Base-by-base conservation (phyloP, 1,140 invertebrate species). In the Metaphire vulgaris region DNA sequence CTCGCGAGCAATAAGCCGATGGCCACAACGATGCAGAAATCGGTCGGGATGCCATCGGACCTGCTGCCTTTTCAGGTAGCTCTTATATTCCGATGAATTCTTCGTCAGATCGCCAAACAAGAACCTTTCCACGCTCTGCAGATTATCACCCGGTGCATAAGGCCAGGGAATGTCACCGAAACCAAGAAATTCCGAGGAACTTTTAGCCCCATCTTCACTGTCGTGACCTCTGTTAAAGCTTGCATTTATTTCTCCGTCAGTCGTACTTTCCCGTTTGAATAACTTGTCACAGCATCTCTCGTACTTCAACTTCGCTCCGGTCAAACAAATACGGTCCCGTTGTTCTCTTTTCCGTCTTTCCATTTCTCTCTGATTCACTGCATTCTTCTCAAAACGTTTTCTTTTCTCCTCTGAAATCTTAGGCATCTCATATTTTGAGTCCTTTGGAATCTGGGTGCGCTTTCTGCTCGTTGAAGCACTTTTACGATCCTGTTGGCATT, bases 11-110 rank as follows among this genome's bases (percentile, higher is more conserved):
- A 77, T 56, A 2, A 85, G 70, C 41, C 65, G 72, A 34, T 78
- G 68, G 14, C 81, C 80, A 80, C 82, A 82, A 56, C 83, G 81
- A 67, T 85, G 83, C 30, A 80, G 29, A 77, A 85, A 85, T 75
- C 83, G 83, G 77, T 85, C 83, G 2, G 83, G 83, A 77, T 85
- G 83, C 83, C 83, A 85, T 1, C 81, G 70, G 16, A 83, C 80
- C 74, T 81, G 80, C 73, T 84, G 81, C 28, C 81, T 74, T 30
- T 81, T 34, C n/a, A 83, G 69, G 74, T 81, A 81, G 65, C 81
- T 82, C 71, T 78, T 80, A 33, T 81, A 81, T n/a, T 71, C 73
- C 0, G 69, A 29, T 32, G 74, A 74, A 15, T 71, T 64, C 75
- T 71, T 77, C 41, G 79, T 77, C 31, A 80, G 33, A 41, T 82